Base-by-base conservation (phyloP, 2,113 vertebrate species). In the Gorsachius goisagi region DNA sequence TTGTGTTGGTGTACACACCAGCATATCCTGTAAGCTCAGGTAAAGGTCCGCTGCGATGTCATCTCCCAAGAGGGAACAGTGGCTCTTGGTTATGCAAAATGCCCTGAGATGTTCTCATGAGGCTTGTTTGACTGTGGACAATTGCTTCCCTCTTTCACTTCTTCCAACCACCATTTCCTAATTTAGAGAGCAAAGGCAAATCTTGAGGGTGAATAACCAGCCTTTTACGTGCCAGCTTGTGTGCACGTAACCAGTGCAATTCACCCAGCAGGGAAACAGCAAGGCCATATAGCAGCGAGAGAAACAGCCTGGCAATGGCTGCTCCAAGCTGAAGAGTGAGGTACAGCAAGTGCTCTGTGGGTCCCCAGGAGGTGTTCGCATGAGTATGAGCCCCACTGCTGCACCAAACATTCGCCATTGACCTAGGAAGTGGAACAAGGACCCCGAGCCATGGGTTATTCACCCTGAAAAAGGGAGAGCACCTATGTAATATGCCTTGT, bases 401-500 rank as follows among this genome's bases (percentile, higher is more conserved):
- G 50, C 64, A 32, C 52, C 60, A 58, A 12, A 16, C 8, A n/a
- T 14, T 44, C 7, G 37, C 45, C 66, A 4, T 9, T 66, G 80
- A 33, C 41, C 50, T n/a, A 8, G 64, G 30, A 81, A 88, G 21
- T 0, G 3, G 17, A 76, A 39, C 9, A 56, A 53, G 55, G 27
- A 53, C 24, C 41, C 32, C 0, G 0, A 82, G n/a, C 33, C 39
- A 5, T 8, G 16, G 22, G 12, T 87, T 55, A 16, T 15, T 50
- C 33, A 81, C 52, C 26, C 44, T 60, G 35, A 39, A 73, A 74
- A 59, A 33, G 9, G 58, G 33, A 85, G 10, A 74, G 2, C 32
- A n/a, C 10, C 4, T 1, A 1, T 10, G 8, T 49, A 26, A n/a
- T 28, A 12, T 2, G 11, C 2, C 35, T 72, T 0, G 0, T 71